These are phyloP conservation scores for Sinonovacula constricta DNA, from an alignment of 1,140 invertebrate species.

Conservation along the genomic window DNA sequence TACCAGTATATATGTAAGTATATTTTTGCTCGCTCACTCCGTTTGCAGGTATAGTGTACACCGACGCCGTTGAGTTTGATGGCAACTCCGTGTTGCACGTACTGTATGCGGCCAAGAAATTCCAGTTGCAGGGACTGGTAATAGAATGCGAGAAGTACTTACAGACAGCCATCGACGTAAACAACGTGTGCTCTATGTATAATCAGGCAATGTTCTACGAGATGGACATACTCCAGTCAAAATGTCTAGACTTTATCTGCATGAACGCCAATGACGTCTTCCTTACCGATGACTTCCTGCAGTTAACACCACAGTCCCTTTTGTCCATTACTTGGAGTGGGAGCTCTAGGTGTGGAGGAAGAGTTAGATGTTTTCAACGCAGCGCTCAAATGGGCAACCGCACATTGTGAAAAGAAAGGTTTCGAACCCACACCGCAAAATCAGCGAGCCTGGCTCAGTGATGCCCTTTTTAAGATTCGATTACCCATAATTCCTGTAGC, in stretches of 20 bases:
- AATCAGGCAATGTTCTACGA: conserved; percentile 43
- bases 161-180: conserved; percentile 18
- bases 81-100: conserved; percentile 39
- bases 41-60: conserved; percentile 48
- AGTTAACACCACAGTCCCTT: conserved; percentile 29
- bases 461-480: conserved; percentile 27
- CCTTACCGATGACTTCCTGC: conserved; percentile 36
- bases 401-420: conserved; percentile 48
- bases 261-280: conserved; percentile 47
- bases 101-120: conserved; percentile 47
- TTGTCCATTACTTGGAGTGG: conserved; percentile 12
- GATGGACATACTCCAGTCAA: conserved; percentile 35
- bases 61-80: conserved; percentile 40
- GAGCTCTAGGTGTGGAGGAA: conserved; percentile 35
- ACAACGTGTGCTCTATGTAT: conserved; percentile 44
- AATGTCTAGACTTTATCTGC: conserved; percentile 43
- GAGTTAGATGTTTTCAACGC: conserved; percentile 48
- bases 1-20: not conserved
- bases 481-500: conserved; percentile 40
- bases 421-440: conserved; percentile 38
- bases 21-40: too few relatives aligned
- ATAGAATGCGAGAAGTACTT: conserved; percentile 31
- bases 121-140: conserved; percentile 9
- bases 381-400: conserved; percentile 24
- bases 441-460: conserved; percentile 21